Conservation (phyloP, 2,888 invertebrate species). For the Alcis repandata region DNA sequence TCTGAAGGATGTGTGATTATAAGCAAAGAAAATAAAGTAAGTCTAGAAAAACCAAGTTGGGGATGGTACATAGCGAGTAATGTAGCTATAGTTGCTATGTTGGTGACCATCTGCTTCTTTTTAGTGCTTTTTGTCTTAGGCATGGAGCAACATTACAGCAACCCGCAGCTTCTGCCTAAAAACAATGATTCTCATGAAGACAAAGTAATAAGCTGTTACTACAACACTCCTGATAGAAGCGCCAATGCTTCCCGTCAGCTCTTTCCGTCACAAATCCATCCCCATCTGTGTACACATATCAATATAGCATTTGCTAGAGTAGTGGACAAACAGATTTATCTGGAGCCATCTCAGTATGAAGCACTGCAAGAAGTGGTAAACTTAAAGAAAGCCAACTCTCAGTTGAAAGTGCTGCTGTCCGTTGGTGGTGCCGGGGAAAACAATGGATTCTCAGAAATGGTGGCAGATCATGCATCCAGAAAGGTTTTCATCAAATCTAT, state of each 20-base stretch:
- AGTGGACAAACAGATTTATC: slow-evolving; percentile 85
- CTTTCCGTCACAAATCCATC: slow-evolving; percentile 87
- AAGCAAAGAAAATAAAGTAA: not conserved
- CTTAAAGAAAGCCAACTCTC: slow-evolving; percentile 87
- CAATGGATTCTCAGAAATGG: slow-evolving; percentile 90
- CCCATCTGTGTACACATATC: slow-evolving; percentile 93
- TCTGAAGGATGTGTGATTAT: not conserved
- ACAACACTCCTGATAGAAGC: slow-evolving; percentile 82
- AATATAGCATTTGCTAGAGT: slow-evolving; percentile 92
- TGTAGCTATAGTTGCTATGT: not conserved
- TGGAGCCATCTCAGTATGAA: slow-evolving; percentile 76
- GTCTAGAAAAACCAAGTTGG: not conserved
- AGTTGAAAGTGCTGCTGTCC: slow-evolving; percentile 92
- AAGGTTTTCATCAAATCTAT: slow-evolving; percentile 88
- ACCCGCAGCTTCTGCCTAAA: not conserved
- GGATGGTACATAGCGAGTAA: not conserved
- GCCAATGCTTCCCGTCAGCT: slow-evolving; percentile 64
- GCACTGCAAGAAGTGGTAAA: slow-evolving; percentile 75
- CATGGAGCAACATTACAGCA: not conserved
- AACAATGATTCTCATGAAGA: not conserved
- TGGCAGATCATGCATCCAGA: slow-evolving; percentile 89
- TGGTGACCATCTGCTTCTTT: not conserved
- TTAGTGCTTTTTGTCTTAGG: not conserved
- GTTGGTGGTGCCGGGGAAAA: slow-evolving; percentile 89
- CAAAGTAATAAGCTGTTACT: slow-evolving; percentile 89